phyloP scores from a whole-genome alignment of 2,888 invertebrate species.

The Apomyelois bistriatella region DNA sequence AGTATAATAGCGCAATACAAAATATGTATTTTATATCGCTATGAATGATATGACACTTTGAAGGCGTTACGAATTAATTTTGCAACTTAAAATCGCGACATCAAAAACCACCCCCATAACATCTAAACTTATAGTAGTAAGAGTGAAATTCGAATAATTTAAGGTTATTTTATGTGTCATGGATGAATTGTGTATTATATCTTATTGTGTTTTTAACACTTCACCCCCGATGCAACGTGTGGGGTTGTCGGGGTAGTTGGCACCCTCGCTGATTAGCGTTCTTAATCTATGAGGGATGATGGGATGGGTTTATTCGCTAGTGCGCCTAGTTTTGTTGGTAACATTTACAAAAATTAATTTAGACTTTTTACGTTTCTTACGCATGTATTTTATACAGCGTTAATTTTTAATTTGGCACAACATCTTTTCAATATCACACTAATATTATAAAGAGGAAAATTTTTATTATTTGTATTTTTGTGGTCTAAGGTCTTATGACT shows the following conservation, averaged over 20 bases:
- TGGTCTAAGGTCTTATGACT: too few relatives aligned
- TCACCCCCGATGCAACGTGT: conserved; percentile 54
- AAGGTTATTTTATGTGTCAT: conserved; percentile 13
- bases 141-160: conserved; percentile 22
- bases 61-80: conserved; percentile 76
- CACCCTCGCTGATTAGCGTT: conserved; percentile 76
- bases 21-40: conserved; percentile 73
- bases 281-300: conserved; percentile 70
- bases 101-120: neutral
- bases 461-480: too few relatives aligned
- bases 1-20: conserved; percentile 60
- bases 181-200: conserved; percentile 47
- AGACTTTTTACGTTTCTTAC: too few relatives aligned
- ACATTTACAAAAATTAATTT: too few relatives aligned
- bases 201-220: conserved; percentile 78
- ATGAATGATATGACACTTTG: conserved; percentile 78
- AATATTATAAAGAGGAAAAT: too few relatives aligned
- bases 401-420: too few relatives aligned
- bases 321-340: neutral
- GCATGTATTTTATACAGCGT: too few relatives aligned
- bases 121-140: conserved; percentile 26
- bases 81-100: conserved; percentile 24
- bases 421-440: too few relatives aligned
- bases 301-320: conserved; percentile 39
- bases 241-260: conserved; percentile 60